Base-by-base conservation (phyloP, 1,140 invertebrate species). In the Hesperophylax magnus region DNA sequence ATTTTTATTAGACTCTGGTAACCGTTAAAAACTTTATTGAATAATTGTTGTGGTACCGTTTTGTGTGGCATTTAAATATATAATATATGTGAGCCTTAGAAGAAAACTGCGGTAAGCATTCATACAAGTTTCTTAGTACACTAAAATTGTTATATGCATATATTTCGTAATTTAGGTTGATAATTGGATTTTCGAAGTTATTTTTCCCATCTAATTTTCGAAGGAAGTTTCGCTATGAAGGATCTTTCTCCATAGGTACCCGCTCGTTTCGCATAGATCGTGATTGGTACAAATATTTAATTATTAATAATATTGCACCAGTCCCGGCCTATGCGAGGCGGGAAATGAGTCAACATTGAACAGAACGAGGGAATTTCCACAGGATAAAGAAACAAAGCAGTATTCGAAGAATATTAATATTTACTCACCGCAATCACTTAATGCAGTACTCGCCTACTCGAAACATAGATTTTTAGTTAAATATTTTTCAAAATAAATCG, bases 291-390 rank as follows among this genome's bases (percentile, higher is more conserved):
- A 80, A 80, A 65, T 80, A 80, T 80, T 79, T 54, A 34, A 22
- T 76, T 54, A 15, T 53, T 15, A 7, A 15, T 22, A 65, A 80
- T 76, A 75, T 80, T 80, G 79, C 79, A 80, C 79, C 53, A 65
- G 79, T 80, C 79, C 79, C 79, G 79, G 79, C 79, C 79, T 80
- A 80, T 80, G 60, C 4, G 63, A 75, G 71, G 71, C 54, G 67
- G 8, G 61, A 31, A 47, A 75, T 67, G 27, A 67, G 27, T 67
- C 63, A 39, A n/a, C 63, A 67, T 34, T 61, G 27, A 67, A 2
- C 63, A 67, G 22, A 47, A 47, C 39, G 34, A 34, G 34, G 34
- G 34, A 34, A 34, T 47, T 47, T 14, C 39, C 39, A 11, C 11
- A 47, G 9, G 39, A 47, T 47, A 14, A 47, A 47, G 11, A 14